Base-by-base conservation (phyloP, 2,797 vertebrate species). In the Halcyon badia region DNA sequence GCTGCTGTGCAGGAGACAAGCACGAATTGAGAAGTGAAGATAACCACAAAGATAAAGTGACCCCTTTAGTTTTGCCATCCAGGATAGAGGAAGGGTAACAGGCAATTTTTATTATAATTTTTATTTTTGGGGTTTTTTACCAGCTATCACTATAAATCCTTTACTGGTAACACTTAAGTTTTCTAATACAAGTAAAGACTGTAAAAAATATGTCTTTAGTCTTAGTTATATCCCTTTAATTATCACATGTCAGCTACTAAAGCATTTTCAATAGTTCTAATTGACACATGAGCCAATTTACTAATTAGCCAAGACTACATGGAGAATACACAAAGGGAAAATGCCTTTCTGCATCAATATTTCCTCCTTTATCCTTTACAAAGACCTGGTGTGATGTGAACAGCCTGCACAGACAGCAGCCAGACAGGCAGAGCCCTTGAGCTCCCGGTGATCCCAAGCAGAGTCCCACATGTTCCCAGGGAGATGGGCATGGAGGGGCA, bases 201-300 rank as follows among this genome's bases (percentile, higher is more conserved):
- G 78, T 8, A 13, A 68, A 71, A 90, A 78, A 28, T 49, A 57
- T 15, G 51, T 70, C 52, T 93, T 88, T 92, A 86, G 30, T 87
- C 72, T 86, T 95, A 76, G 35, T 57, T 72, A 12, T 81, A 87
- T 94, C 83, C 84, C 56, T 93, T 97, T 91, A 94, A 90, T 96
- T 95, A 90, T 39, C n/a, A 25, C 84, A 28, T 94, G 90, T 89
- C 88, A 93, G 87, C 73, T 92, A 60, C 83, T 87, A 80, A 95
- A 83, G 64, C 79, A 57, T 96, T 97, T 97, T 84, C 94, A 93
- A 92, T 95, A 95, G 86, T 65, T 82, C 68, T 96, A 95, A 97
- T 94, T 94, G 93, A 93, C 94, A 93, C 82, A 87, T 61, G 70
- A 92, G 89, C 79, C 94, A 96, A 37, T 91, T 97, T 88, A 81